Base-by-base conservation (phyloP, 2,888 invertebrate genomes). In the Vanessa cardui region DNA sequence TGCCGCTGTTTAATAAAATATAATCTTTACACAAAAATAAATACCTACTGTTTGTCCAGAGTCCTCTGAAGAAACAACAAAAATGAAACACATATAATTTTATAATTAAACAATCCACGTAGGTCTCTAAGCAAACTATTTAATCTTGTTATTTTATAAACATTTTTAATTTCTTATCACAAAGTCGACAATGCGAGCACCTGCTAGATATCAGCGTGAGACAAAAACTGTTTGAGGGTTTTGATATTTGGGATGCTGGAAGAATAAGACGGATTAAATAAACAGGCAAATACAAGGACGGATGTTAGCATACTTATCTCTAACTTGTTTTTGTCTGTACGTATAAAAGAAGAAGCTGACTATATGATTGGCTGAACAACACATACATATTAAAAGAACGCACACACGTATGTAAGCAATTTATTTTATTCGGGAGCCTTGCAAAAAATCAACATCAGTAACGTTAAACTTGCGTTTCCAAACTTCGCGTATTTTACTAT, bases 101-200 rank as follows among this genome's bases (percentile, higher is more conserved):
- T 56, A 12, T 73, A 63, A 68, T 64, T 61, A 67, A 58, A 64
- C 59, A 65, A 49, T 61, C 56, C 59, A 58, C 39, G 66, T 58
- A 63, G 60, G 60, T 70, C 52, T 59, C 68, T 59, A 58, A 49
- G 58, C 62, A 67, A 70, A 72, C 64, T 79, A 76, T 80, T 84
- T 85, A 81, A 82, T 82, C 76, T 81, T 75, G 79, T 81, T 79
- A 83, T 81, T 8, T 39, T 39, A 39, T 12, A 39, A 83, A 82
- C 82, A 82, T 78, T 81, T 82, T 82, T 84, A 81, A 85, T 85
- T 84, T 80, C 72, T 84, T 87, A 87, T 79, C 71, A 76, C 69
- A 62, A 69, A 75, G 80, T 78, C 66, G 62, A 75, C 72, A 75
- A 75, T 74, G 74, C 71, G 66, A 77, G 73, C 84, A 86, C 85